phyloP scores from a whole-genome alignment of 2,797 vertebrate genomes.

The Neosalanx taihuensis region DNA sequence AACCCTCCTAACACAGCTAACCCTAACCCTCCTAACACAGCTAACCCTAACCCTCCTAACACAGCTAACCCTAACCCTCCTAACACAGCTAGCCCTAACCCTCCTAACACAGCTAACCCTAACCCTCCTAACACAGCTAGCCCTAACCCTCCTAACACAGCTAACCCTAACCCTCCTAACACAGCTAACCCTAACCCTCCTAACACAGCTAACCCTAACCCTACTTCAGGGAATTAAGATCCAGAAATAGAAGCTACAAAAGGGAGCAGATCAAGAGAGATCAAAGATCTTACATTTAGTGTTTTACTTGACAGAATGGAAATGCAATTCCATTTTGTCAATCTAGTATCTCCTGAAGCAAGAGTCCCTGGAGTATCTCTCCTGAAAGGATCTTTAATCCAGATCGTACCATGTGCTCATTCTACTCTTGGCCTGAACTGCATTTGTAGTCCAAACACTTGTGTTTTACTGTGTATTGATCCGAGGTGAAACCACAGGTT shows the following conservation, averaged over 20 bases:
- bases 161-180: too few relatives aligned
- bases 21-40: too few relatives aligned
- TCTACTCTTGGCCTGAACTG: slow-evolving; percentile 9
- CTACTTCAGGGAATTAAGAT: background rate
- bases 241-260: slow-evolving; percentile 32
- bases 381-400: background rate
- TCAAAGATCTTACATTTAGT: slow-evolving; percentile 20
- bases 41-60: too few relatives aligned
- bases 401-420: background rate
- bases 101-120: too few relatives aligned
- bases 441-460: slow-evolving; percentile 17
- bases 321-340: slow-evolving; percentile 13
- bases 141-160: too few relatives aligned
- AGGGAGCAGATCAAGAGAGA: slow-evolving; percentile 16
- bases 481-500: slow-evolving; percentile 18
- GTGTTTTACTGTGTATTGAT: slow-evolving; percentile 20
- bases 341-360: slow-evolving; percentile 16
- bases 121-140: too few relatives aligned
- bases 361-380: slow-evolving; percentile 19
- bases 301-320: slow-evolving; percentile 15
- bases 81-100: too few relatives aligned
- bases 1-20: too few relatives aligned
- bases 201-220: background rate
- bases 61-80: too few relatives aligned
- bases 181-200: too few relatives aligned